Conservation (phyloP, 2,888 invertebrate genomes). For the Dorcus hopei region DNA sequence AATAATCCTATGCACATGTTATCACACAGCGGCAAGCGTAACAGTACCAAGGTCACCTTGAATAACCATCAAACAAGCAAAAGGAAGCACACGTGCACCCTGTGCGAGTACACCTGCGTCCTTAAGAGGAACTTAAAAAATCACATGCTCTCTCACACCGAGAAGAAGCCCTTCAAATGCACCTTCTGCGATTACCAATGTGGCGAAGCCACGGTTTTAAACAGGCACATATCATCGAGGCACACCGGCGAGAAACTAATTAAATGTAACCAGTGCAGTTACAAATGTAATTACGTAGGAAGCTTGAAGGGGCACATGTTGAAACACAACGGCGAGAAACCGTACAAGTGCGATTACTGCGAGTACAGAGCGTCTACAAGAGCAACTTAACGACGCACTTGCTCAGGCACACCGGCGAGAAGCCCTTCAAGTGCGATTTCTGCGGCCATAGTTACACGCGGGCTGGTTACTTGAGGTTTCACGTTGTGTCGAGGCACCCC, state of each 20-base stretch:
- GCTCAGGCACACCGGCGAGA: slow-evolving; percentile 1
- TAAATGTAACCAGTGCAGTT: slow-evolving; percentile 65
- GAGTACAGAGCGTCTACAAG: slow-evolving; percentile 14
- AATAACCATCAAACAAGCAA: too few relatives aligned
- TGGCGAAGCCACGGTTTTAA: too few relatives aligned
- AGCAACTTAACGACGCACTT: slow-evolving; percentile 22
- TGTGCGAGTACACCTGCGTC: too few relatives aligned
- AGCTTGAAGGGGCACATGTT: slow-evolving; percentile 30
- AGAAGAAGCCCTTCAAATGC: too few relatives aligned
- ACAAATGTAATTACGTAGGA: slow-evolving; percentile 43
- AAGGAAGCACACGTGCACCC: too few relatives aligned
- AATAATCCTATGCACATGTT: too few relatives aligned
- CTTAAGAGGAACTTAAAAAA: too few relatives aligned
- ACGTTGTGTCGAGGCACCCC: slow-evolving; percentile 24
- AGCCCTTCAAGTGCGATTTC: neutral
- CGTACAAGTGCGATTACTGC: slow-evolving; percentile 27
- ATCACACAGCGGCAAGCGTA: too few relatives aligned
- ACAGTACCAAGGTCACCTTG: too few relatives aligned
- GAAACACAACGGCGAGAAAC: slow-evolving; percentile 63
- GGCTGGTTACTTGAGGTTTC: slow-evolving; percentile 52
- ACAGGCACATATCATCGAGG: slow-evolving; percentile 42
- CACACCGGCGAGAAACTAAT: slow-evolving; percentile 65
- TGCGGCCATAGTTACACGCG: slow-evolving; percentile 52
- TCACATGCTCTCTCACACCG: too few relatives aligned
- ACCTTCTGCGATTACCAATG: too few relatives aligned